These are phyloP conservation scores for Columba guinea DNA, from an alignment of 2,797 vertebrate genomes.

Conservation along the genomic window DNA sequence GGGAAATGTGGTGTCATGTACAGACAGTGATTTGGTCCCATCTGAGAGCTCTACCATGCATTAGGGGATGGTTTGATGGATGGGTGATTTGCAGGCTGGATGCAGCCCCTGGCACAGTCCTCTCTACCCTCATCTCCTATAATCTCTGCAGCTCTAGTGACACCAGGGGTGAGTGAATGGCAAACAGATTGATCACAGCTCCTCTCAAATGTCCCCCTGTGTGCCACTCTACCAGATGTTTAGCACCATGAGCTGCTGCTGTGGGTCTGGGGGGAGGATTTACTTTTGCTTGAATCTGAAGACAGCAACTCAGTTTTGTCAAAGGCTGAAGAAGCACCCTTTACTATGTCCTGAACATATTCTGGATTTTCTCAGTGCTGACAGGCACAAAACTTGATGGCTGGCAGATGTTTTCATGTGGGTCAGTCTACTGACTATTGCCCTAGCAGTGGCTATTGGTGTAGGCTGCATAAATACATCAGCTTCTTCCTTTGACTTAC, in stretches of 20 bases:
- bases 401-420: not conserved
- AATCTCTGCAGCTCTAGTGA: not conserved
- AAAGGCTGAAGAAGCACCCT: not conserved
- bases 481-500: not conserved
- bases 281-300: not conserved
- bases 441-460: not conserved
- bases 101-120: not conserved
- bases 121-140: not conserved
- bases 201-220: not conserved
- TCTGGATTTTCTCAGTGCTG: not conserved
- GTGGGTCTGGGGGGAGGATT: not conserved
- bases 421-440: not conserved
- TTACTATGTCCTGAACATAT: not conserved
- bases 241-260: not conserved
- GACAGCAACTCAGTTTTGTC: not conserved
- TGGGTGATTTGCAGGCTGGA: not conserved
- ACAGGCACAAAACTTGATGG: not conserved
- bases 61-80: not conserved
- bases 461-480: not conserved
- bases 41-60: rapidly evolving
- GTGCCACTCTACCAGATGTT: not conserved
- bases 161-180: not conserved
- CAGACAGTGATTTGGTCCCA: not conserved
- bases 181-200: not conserved
- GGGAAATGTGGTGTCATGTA: rapidly evolving